Conservation (phyloP, 2,113 vertebrate genomes). For the Entomyzon cyanotis region DNA sequence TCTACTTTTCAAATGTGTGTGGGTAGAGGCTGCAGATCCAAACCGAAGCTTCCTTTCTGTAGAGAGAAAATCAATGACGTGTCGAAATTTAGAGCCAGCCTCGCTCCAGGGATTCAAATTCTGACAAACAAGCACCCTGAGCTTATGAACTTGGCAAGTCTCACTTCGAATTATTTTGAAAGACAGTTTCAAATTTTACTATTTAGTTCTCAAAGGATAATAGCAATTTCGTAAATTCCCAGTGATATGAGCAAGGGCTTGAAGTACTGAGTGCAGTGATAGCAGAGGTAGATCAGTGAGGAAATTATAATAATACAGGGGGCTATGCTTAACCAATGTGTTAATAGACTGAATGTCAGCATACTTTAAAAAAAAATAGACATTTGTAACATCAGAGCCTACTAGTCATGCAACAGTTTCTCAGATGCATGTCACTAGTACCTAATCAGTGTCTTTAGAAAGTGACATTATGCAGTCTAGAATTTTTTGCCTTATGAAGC, state of each 20-base stretch:
- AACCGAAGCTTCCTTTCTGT: slow-evolving; percentile 29
- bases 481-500: neutral
- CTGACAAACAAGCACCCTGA: slow-evolving; percentile 3
- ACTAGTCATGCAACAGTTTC: neutral
- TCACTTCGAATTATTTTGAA: slow-evolving; percentile 24
- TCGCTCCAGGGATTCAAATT: neutral
- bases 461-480: neutral
- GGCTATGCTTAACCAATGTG: neutral
- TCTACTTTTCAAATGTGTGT: slow-evolving; percentile 55
- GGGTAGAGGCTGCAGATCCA: slow-evolving; percentile 36
- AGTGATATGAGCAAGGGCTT: neutral
- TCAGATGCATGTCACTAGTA: neutral
- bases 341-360: neutral
- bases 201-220: neutral
- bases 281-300: neutral
- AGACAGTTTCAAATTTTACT: neutral
- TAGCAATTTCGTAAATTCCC: neutral
- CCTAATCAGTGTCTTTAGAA: neutral
- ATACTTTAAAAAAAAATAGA: neutral
- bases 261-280: neutral
- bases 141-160: neutral
- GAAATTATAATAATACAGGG: neutral
- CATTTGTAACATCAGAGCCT: neutral
- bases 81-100: neutral
- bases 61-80: slow-evolving; percentile 33